Evolutionary conservation across 2,888 invertebrate genomes (phyloP).

Genomic region (Eucriotettix oculatus): DNA sequence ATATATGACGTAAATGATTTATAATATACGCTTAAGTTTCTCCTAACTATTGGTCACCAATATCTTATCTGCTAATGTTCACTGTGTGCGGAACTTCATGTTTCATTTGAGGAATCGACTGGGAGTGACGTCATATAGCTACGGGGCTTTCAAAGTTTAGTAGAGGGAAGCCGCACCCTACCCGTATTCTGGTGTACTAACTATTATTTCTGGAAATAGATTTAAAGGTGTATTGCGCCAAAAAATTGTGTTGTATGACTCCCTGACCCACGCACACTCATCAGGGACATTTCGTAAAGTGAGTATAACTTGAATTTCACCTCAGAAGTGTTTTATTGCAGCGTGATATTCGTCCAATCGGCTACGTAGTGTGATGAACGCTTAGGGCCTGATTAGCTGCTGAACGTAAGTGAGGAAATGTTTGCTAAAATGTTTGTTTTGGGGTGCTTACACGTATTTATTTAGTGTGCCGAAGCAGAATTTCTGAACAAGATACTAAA

Average conservation of each 20-base stretch:
- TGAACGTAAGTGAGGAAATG: background rate
- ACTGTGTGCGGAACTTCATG: background rate
- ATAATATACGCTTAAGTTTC: background rate
- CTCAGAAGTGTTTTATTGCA: background rate
- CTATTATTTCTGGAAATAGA: conserved; percentile 6
- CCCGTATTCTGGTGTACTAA: conserved; percentile 10
- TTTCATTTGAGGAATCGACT: conserved; percentile 1
- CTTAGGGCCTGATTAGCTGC: background rate
- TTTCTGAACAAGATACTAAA: too few species aligned
- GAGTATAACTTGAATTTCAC: conserved; percentile 5
- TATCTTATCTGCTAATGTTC: background rate
- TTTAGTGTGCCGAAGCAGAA: too few species aligned
- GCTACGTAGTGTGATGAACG: background rate
- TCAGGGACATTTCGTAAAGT: conserved; percentile 13
- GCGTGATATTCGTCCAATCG: background rate
- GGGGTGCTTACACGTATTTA: too few species aligned
- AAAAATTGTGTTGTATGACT: conserved; percentile 13
- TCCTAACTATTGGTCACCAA: background rate
- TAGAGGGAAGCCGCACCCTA: conserved; percentile 20
- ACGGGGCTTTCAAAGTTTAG: conserved; percentile 19
- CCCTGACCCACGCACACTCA: conserved; percentile 12
- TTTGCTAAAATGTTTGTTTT: too few species aligned
- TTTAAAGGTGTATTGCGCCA: conserved; percentile 6
- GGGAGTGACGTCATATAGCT: conserved; percentile 12
- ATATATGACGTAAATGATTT: background rate